Percentiles rank a stretch among this genome's conserved stretches.
phyloP scores from a whole-genome alignment of 2,888 invertebrate genomes.

The Dasypogon diadema region DNA sequence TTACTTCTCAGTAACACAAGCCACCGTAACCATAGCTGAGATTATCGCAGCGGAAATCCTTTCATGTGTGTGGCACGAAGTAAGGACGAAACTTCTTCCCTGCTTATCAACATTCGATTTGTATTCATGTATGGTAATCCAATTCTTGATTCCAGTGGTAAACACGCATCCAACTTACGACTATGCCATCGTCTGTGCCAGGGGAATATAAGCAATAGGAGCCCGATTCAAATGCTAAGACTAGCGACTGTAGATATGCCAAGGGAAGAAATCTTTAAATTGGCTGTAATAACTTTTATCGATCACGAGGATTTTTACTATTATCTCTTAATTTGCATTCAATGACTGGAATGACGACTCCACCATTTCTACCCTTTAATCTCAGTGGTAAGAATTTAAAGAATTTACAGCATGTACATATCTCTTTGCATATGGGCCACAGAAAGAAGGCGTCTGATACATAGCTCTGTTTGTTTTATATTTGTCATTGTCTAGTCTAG shows the following conservation, averaged over 20 bases:
- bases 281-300: constrained; percentile 41
- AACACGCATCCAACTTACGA: constrained; percentile 19
- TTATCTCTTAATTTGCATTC: constrained; percentile 35
- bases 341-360: not conserved
- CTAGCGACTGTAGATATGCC: not conserved
- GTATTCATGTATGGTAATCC: constrained; percentile 57
- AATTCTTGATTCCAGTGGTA: constrained; percentile 54
- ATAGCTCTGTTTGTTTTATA: too few relatives aligned
- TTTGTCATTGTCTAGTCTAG: too few relatives aligned
- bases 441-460: too few relatives aligned
- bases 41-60: constrained; percentile 31
- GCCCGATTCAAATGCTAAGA: not conserved
- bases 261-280: constrained; percentile 21
- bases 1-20: constrained; percentile 16
- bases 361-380: too few relatives aligned
- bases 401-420: too few relatives aligned
- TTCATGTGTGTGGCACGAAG: not conserved
- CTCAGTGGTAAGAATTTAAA: too few relatives aligned
- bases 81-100: not conserved
- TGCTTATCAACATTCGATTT: constrained; percentile 55
- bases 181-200: not conserved
- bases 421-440: too few relatives aligned
- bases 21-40: constrained; percentile 3
- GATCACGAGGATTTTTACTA: constrained; percentile 1
- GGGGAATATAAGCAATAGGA: not conserved